Percentiles rank a stretch among this genome's conserved stretches.
These are phyloP conservation scores for Acanthurus tractus DNA, from an alignment of 2,797 vertebrate species.

Conservation along the genomic window DNA sequence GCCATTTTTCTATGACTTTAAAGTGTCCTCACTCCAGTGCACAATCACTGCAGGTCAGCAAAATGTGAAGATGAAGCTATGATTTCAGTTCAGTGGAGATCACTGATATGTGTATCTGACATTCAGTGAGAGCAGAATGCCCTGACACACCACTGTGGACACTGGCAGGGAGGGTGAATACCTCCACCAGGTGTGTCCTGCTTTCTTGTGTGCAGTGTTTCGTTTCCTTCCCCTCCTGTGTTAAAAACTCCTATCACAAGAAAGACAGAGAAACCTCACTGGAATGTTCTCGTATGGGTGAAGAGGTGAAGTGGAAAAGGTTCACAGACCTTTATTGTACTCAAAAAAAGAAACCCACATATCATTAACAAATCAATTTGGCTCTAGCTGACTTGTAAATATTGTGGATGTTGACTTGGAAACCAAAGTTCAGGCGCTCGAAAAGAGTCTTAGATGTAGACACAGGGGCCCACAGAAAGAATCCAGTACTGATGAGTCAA, in stretches of 20 bases:
- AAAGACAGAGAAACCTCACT: constrained; percentile 27
- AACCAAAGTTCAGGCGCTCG: constrained; percentile 44
- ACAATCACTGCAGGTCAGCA: background rate
- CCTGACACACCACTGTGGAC: constrained; percentile 28
- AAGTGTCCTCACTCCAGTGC: background rate
- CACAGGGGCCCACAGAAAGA: constrained; percentile 40
- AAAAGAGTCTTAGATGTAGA: constrained; percentile 47
- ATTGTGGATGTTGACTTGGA: constrained; percentile 57
- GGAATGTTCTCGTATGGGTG: constrained; percentile 32
- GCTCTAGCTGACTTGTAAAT: constrained; percentile 54
- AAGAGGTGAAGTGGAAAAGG: constrained; percentile 7
- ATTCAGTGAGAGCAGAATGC: background rate
- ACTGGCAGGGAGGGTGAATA: constrained; percentile 53
- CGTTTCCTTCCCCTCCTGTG: constrained; percentile 4
- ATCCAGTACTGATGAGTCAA: constrained; percentile 60
- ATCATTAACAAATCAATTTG: constrained; percentile 44
- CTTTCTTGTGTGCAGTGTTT: constrained; percentile 5
- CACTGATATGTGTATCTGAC: constrained; percentile 7
- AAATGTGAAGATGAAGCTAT: background rate
- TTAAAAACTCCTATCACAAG: constrained; percentile 24
- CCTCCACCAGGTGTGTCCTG: constrained; percentile 69
- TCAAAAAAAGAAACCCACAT: constrained; percentile 16
- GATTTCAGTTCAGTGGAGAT: constrained; percentile 3
- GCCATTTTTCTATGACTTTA: constrained; percentile 2
- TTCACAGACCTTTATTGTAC: constrained; percentile 34